Base-by-base conservation (phyloP, 2,797 vertebrate species). In the Amniataba percoides region DNA sequence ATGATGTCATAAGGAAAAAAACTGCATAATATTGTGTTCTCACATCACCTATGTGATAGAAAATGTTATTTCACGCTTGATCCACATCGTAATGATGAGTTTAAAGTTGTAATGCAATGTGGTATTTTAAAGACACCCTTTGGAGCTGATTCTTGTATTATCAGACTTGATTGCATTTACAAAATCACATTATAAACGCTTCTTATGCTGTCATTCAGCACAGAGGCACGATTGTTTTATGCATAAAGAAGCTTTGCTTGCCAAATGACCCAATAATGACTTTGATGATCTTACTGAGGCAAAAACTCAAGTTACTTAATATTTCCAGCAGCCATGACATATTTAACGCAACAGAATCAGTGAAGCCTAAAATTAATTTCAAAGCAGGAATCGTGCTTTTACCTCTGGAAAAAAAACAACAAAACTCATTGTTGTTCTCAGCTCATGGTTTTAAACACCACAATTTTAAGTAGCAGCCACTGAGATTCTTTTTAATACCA, bases 31-130 rank as follows among this genome's bases (percentile, higher is more conserved):
- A 19, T 67, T n/a, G 56, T 51, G 36, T 58, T 60, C 27, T 55
- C 31, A 4, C 21, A 7, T 74, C 15, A 77, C 62, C 40, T 72
- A 21, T 55, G 7, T 40, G 25, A 72, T 36, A 48, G 69, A 65
- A 74, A 53, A 39, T 57, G 62, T 69, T 77, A 80, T 80, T 87
- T 74, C 66, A 65, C 3, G 7, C 72, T 57, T 64, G 52, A 82
- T 62, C 27, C 57, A 13, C 57, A 27, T 9, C n/a, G 19, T 52
- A 27, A 73, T 66, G 8, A 78, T 40, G 21, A 25, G 7, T 11
- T n/a, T n/a, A n/a, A 51, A 14, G 23, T 15, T 39, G 27, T 39
- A 52, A 52, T 64, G 27, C 18, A 31, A 49, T 70, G 19, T 62
- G 51, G 43, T 49, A 56, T 74, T 64, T 49, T 36, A 51, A 19